A percentile compares a stretch with the other conserved stretches of the same genome.
These are phyloP conservation scores for Myrmecophaga tridactyla DNA, from an alignment of 2,113 vertebrate genomes.

Conservation along the genomic window DNA sequence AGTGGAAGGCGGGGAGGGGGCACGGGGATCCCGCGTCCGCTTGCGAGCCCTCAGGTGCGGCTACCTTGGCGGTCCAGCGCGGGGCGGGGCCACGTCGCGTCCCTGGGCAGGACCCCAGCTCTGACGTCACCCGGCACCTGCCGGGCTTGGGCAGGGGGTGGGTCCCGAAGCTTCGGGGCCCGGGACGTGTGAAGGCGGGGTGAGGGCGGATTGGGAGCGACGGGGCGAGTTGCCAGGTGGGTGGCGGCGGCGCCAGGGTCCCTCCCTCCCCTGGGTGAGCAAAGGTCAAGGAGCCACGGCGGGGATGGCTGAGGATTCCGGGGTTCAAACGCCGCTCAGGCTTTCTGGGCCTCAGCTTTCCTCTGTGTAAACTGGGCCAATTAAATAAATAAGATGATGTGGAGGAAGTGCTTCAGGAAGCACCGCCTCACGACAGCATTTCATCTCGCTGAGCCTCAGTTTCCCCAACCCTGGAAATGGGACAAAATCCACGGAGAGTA, in stretches of 20 bases:
- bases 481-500: neutral
- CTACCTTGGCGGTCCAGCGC: slow-evolving; percentile 63
- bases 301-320: neutral
- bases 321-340: neutral
- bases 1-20: slow-evolving; percentile 34
- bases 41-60: slow-evolving; percentile 58
- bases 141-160: slow-evolving; percentile 22
- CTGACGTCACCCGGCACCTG: slow-evolving; percentile 73
- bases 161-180: neutral
- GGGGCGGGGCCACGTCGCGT: slow-evolving; percentile 62
- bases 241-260: neutral
- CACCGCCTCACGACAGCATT: neutral
- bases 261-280: neutral
- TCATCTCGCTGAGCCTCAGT: neutral
- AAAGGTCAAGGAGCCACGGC: neutral
- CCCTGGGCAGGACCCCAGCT: slow-evolving; percentile 1
- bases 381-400: neutral
- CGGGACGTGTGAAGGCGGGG: neutral
- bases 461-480: neutral
- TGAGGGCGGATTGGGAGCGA: neutral
- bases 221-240: slow-evolving; percentile 6
- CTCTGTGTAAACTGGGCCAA: neutral
- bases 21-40: neutral
- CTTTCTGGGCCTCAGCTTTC: neutral
- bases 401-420: neutral